These are phyloP conservation scores for Cryptomyrus ogoouensis DNA, from an alignment of 2,113 vertebrate genomes.

Conservation along the genomic window DNA sequence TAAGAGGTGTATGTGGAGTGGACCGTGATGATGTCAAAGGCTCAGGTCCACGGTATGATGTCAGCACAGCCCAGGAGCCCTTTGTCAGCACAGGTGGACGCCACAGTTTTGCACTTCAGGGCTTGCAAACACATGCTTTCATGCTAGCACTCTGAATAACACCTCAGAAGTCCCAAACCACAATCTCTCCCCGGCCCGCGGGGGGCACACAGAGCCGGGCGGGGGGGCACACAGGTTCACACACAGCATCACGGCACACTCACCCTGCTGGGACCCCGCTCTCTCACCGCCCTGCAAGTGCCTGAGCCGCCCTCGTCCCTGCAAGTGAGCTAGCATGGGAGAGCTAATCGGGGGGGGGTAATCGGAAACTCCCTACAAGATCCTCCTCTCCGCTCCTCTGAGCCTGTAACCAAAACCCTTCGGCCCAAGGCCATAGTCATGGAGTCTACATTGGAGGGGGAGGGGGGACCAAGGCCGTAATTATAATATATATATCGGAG, in stretches of 20 bases:
- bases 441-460: background rate
- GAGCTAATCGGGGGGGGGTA: background rate
- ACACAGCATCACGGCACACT: background rate
- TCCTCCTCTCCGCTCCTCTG: background rate
- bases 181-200: background rate
- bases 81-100: background rate
- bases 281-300: background rate
- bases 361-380: background rate
- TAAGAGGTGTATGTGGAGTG: background rate
- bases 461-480: background rate
- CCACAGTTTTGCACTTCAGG: background rate
- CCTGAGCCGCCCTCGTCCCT: background rate
- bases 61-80: background rate
- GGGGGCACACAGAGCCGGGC: background rate
- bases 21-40: background rate
- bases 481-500: too few species aligned
- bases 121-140: background rate
- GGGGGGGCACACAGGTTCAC: background rate
- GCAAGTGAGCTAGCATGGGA: background rate
- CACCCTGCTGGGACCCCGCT: background rate
- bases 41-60: background rate
- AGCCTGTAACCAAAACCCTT: background rate
- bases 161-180: background rate
- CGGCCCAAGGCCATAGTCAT: background rate
- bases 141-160: background rate